These are phyloP conservation scores for Arrhamphus sclerolepis DNA, from an alignment of 2,797 vertebrate genomes.

Conservation along the genomic window DNA sequence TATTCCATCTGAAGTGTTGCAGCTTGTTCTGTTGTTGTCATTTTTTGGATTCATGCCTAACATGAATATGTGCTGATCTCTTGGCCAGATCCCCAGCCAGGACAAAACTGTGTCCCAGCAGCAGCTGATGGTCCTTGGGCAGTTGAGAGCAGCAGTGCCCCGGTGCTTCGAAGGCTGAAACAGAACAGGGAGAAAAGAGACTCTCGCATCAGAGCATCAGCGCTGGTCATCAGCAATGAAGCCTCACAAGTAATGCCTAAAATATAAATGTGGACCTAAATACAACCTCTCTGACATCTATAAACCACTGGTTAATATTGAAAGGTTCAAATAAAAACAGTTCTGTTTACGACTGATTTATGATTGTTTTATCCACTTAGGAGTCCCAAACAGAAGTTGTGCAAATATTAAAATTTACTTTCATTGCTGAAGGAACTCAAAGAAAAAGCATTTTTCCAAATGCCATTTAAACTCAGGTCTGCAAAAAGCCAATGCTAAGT, in stretches of 20 bases:
- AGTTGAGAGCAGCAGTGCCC: constrained; percentile 45
- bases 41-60: constrained; percentile 14
- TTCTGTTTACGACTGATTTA: too few species aligned
- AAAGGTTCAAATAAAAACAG: constrained; percentile 4
- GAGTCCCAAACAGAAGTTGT: neutral
- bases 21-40: neutral
- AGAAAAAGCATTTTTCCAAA: constrained; percentile 3
- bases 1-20: neutral
- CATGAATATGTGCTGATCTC: constrained; percentile 23
- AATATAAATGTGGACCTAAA: constrained; percentile 1
- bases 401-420: constrained; percentile 10
- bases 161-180: constrained; percentile 77
- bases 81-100: constrained; percentile 37
- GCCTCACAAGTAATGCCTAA: constrained; percentile 16
- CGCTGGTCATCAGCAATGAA: constrained; percentile 54
- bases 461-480: constrained; percentile 33
- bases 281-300: neutral
- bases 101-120: constrained; percentile 22
- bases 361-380: constrained; percentile 10
- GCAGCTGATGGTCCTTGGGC: constrained; percentile 52
- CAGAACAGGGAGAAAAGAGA: constrained; percentile 80
- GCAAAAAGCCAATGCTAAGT: constrained; percentile 28
- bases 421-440: constrained; percentile 10
- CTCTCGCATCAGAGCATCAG: constrained; percentile 75
- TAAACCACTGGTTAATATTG: constrained; percentile 2